A percentile compares a stretch with the other conserved stretches of the same genome.
Evolutionary conservation across 2,888 invertebrate species (phyloP).

Genomic region (Cataglyphis altisquamis): DNA sequence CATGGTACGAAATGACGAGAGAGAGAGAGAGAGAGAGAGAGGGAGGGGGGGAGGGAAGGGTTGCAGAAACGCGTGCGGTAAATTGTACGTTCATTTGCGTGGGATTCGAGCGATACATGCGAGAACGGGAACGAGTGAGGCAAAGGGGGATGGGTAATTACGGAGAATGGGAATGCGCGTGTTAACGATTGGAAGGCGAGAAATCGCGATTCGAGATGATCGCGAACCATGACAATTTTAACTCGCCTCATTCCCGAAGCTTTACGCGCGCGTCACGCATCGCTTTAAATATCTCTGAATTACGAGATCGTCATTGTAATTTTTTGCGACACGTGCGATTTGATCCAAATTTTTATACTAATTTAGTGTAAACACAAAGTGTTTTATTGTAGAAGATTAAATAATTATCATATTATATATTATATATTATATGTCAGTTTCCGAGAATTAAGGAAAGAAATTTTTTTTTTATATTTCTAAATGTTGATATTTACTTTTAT

Average conservation of each 20-base stretch:
- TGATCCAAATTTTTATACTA: not conserved
- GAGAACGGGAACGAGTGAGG: conserved; percentile 46
- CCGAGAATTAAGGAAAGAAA: not conserved
- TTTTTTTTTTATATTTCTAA: not conserved
- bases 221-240: conserved; percentile 4
- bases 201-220: conserved; percentile 47
- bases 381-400: not conserved
- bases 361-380: not conserved
- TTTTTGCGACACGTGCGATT: not conserved
- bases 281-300: conserved; percentile 6
- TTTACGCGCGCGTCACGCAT: conserved; percentile 12
- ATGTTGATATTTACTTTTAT: not conserved
- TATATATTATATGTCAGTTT: not conserved
- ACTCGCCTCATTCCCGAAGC: conserved; percentile 17
- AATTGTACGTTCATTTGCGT: conserved; percentile 68
- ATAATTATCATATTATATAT: not conserved
- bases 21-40: too few relatives aligned
- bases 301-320: not conserved
- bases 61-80: conserved; percentile 64
- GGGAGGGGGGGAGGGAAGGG: not conserved
- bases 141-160: conserved; percentile 66
- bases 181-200: conserved; percentile 54
- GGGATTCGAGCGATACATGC: conserved; percentile 62
- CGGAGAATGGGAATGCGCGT: conserved; percentile 33
- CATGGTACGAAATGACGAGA: conserved; percentile 39